These are phyloP conservation scores for Manis javanica DNA, from an alignment of 2,797 vertebrate genomes.

Conservation along the genomic window DNA sequence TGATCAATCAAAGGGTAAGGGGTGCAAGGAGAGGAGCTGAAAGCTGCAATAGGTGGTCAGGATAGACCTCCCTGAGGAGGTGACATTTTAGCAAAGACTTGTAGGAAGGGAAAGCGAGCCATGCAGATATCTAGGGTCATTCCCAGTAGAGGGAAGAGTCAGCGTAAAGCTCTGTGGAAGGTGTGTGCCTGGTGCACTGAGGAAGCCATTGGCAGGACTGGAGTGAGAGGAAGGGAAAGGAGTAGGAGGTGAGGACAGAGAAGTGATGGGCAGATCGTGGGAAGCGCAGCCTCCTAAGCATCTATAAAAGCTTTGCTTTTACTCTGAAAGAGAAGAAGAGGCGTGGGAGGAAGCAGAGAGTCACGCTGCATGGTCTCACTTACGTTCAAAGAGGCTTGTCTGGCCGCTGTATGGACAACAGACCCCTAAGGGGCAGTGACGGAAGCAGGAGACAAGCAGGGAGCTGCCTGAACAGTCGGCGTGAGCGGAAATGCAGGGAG, in stretches of 20 bases:
- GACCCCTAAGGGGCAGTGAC: neutral
- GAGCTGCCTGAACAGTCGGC: neutral
- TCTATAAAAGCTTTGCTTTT: neutral
- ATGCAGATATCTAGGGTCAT: neutral
- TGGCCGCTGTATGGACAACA: neutral
- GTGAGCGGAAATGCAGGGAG: too few relatives aligned
- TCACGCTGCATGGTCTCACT: neutral
- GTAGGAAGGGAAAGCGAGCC: neutral
- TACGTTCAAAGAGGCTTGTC: neutral
- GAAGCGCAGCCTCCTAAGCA: neutral
- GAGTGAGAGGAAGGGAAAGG: neutral
- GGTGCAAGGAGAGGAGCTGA: neutral
- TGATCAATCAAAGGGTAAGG: too few relatives aligned
- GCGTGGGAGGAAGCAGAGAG: neutral
- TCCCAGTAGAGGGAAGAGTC: too few relatives aligned
- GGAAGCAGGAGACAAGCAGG: neutral
- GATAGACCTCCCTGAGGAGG: neutral
- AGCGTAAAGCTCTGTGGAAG: neutral
- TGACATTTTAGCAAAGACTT: neutral
- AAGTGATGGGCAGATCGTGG: too few relatives aligned
- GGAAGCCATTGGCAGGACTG: neutral
- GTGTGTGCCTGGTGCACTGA: neutral
- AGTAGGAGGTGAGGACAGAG: neutral
- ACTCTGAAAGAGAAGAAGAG: neutral
- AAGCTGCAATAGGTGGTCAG: neutral